Conservation (phyloP, 2,113 vertebrate genomes). For the Nothocercus nigrocapillus region DNA sequence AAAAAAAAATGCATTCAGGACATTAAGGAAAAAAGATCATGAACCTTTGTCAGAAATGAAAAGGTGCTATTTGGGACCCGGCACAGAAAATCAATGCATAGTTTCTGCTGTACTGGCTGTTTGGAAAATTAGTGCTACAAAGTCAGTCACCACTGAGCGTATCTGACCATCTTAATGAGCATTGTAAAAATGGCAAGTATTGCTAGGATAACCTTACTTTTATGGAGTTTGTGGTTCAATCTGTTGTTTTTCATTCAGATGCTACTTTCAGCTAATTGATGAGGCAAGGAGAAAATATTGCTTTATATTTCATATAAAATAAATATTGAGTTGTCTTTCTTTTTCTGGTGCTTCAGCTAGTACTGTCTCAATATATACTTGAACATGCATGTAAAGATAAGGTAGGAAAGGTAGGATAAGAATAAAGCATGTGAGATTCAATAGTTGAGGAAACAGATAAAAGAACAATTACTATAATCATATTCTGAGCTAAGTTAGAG, state of each 20-base stretch:
- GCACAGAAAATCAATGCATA: neutral
- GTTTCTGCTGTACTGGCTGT: neutral
- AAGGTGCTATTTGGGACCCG: neutral
- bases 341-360: neutral
- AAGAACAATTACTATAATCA: neutral
- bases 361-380: neutral
- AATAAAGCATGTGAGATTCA: neutral
- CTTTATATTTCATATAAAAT: neutral
- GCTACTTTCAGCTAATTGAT: neutral
- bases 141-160: neutral
- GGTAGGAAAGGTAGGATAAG: neutral
- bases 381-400: neutral
- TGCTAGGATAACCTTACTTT: neutral
- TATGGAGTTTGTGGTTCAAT: neutral
- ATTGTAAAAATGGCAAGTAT: neutral
- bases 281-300: neutral
- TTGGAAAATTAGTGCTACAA: neutral
- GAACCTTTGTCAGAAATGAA: neutral
- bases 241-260: neutral
- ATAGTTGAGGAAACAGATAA: neutral
- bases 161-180: neutral
- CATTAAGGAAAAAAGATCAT: neutral
- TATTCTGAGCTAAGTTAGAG: neutral
- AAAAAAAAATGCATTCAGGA: neutral
- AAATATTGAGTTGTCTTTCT: neutral